Conservation (phyloP, 1,140 invertebrate species). For the Hyposmocoma kahamanoa region DNA sequence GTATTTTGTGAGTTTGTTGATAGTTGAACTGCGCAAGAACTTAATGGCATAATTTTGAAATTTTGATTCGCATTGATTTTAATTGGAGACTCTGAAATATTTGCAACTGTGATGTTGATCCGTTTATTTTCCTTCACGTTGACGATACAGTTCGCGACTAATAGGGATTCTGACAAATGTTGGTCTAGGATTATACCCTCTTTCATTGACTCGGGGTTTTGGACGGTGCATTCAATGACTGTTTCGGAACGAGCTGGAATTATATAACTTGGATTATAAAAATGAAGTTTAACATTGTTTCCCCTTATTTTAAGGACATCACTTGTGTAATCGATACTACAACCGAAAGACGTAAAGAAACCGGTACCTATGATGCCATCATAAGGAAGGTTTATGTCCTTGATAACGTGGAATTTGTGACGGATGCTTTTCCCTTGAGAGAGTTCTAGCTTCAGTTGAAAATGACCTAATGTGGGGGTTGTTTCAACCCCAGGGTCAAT, state of each 20-base stretch:
- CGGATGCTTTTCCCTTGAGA: background rate
- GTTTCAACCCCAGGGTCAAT: background rate
- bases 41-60: background rate
- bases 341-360: background rate
- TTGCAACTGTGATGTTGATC: conserved; percentile 1
- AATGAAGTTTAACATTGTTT: background rate
- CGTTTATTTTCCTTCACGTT: conserved; percentile 15
- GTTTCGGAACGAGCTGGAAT: conserved; percentile 21
- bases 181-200: conserved; percentile 17
- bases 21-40: background rate
- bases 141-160: conserved; percentile 19
- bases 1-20: background rate
- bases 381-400: background rate
- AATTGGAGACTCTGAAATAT: background rate
- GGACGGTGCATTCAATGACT: conserved; percentile 15
- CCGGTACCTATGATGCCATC: background rate
- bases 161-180: conserved; percentile 14
- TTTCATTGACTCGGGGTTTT: conserved; percentile 5
- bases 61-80: background rate
- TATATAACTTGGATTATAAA: conserved; percentile 13
- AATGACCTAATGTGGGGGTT: background rate
- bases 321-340: background rate
- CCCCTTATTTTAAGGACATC: background rate
- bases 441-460: background rate
- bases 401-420: background rate